Conservation (phyloP, 2,113 vertebrate species). For the Illadopsis cleaveri region DNA sequence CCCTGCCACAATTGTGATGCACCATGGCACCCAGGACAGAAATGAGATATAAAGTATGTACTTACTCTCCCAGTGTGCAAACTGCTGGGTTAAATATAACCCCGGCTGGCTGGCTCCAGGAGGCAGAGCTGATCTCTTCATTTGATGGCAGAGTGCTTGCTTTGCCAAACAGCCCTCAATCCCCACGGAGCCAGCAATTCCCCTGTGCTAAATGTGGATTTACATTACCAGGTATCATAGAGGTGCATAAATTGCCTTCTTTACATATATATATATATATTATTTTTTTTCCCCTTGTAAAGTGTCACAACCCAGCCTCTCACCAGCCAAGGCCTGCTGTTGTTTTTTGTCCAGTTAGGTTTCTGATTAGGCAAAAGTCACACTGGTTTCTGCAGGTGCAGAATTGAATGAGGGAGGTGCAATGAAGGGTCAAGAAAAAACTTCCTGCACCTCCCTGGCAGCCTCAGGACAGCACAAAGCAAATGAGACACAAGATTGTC, state of each 20-base stretch:
- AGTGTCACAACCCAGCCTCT: not conserved
- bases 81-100: conserved; percentile 28
- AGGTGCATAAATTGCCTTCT: not conserved
- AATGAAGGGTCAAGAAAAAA: not conserved
- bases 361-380: not conserved
- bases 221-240: not conserved
- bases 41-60: conserved; percentile 5
- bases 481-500: not conserved
- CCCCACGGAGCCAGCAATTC: not conserved
- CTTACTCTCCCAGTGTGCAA: conserved; percentile 38
- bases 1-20: conserved; percentile 3
- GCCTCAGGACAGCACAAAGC: not conserved
- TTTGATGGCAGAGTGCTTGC: conserved; percentile 20
- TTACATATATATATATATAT: not conserved
- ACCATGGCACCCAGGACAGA: conserved; percentile 2
- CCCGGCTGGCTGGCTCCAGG: not conserved
- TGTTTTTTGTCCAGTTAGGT: not conserved
- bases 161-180: conserved; percentile 13
- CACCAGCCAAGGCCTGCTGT: not conserved
- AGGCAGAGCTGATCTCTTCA: conserved; percentile 25
- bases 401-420: not conserved
- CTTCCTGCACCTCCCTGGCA: rapidly evolving
- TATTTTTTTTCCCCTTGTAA: too few relatives aligned
- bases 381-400: not conserved
- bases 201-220: not conserved